Conservation (phyloP, 2,888 invertebrate genomes). For the Drosophila nr. fundita region DNA sequence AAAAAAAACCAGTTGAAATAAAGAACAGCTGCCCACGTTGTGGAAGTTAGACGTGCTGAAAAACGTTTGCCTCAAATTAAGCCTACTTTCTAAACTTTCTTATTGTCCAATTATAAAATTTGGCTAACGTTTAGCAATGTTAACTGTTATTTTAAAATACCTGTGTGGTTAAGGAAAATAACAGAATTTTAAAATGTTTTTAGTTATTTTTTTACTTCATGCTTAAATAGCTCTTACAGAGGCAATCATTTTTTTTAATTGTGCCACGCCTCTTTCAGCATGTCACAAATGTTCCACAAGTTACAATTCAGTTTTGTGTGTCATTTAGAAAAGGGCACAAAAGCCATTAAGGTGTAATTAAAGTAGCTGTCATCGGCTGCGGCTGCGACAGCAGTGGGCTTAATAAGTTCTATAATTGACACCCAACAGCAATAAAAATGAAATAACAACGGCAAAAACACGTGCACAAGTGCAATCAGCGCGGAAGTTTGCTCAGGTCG, state of each 20-base stretch:
- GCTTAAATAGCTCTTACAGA: neutral
- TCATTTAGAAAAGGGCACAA: constrained; percentile 29
- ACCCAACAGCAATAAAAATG: constrained; percentile 28
- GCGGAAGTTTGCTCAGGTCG: constrained; percentile 47
- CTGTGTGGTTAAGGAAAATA: neutral
- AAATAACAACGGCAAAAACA: constrained; percentile 24
- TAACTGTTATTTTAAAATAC: neutral
- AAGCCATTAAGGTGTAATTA: constrained; percentile 43
- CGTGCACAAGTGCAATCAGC: constrained; percentile 55
- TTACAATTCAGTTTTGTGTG: constrained; percentile 7
- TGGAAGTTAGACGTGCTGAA: neutral
- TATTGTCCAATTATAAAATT: neutral
- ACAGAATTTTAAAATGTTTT: neutral
- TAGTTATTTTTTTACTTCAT: neutral
- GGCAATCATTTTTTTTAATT: neutral
- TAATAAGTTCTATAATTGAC: constrained; percentile 55
- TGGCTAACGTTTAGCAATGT: neutral
- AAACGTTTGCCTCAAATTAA: neutral
- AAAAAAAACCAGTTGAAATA: neutral
- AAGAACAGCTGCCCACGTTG: neutral
- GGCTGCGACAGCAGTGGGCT: constrained; percentile 8
- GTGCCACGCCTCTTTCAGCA: constrained; percentile 18
- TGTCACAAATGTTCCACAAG: constrained; percentile 21
- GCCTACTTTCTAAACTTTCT: neutral
- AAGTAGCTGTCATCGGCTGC: constrained; percentile 28